Base-by-base conservation (phyloP, 1,140 invertebrate species). In the Zaprionus nigranus region DNA sequence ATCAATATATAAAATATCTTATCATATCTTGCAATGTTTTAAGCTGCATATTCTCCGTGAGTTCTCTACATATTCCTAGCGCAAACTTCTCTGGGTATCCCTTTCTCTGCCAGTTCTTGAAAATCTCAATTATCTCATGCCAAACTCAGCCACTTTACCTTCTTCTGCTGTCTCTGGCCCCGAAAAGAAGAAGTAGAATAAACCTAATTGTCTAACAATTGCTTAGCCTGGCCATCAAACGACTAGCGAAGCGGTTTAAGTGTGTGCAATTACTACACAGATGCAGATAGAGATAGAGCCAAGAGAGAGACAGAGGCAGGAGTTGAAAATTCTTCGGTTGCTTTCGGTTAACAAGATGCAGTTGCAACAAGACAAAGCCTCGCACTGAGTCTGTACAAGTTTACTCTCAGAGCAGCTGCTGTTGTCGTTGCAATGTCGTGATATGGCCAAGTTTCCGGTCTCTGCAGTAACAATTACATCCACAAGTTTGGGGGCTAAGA, bases 171-270 rank as follows among this genome's bases (percentile, higher is more conserved):
- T 40, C 38, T n/a, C 38, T 40, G 38, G 15, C 40, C 26, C 17
- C 26, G n/a, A 20, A 46, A 22, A 5, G 36, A 20, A 56, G 36
- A 51, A 56, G 20, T 26, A 68, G 71, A 68, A 75, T 51, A 78
- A 69, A 79, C 43, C 86, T 90, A 88, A 88, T 88, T 90, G 85
- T 84, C 64, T 82, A 71, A 90, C 84, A 88, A 88, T 88, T 83
- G 84, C 84, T 68, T 53, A 71, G 69, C 65, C 74, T 68, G 85
- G 62, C 75, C 66, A 82, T 84, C 68, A 69, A 79, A 75, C 69
- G 78, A 69, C 58, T 80, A 74, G 81, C 84, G 78, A 81, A 90
- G 85, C 84, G 84, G 75, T 75, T 90, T 84, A 88, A 88, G 84
- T 90, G 78, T 84, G 78, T 83, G 84, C 84, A 90, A 88, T 88